Evolutionary conservation across 1,140 invertebrate genomes (phyloP).

Genomic region (Apolygus lucorum): DNA sequence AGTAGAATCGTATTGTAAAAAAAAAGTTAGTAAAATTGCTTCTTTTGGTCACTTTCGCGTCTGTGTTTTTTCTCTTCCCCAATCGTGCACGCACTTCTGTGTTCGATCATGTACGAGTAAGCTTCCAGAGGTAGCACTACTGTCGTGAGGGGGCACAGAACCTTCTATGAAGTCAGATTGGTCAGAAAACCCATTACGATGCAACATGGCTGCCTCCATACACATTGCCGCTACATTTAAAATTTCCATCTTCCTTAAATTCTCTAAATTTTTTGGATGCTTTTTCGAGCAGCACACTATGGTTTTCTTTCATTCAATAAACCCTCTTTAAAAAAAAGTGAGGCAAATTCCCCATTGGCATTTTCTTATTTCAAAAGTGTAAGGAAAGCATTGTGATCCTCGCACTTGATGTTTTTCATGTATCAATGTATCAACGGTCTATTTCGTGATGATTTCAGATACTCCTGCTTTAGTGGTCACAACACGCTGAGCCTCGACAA

Average conservation of each 20-base stretch:
- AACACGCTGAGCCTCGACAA: constrained; percentile 18
- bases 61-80: too few species aligned
- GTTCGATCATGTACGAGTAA: too few species aligned
- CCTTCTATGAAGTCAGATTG: too few species aligned
- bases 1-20: neutral
- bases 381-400: neutral
- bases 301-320: neutral
- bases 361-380: neutral
- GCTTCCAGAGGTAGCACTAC: too few species aligned
- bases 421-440: neutral
- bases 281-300: neutral
- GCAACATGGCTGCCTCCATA: too few species aligned
- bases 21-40: neutral
- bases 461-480: constrained; percentile 20
- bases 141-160: too few species aligned
- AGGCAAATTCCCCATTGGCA: neutral
- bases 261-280: neutral
- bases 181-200: too few species aligned
- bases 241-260: too few species aligned
- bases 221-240: too few species aligned
- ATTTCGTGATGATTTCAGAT: constrained; percentile 9
- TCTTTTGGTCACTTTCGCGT: too few species aligned
- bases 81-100: too few species aligned
- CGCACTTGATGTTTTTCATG: neutral
- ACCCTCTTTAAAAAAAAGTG: constrained; percentile 7